phyloP scores from a whole-genome alignment of 2,888 invertebrate species.

The Amiota mariae region DNA sequence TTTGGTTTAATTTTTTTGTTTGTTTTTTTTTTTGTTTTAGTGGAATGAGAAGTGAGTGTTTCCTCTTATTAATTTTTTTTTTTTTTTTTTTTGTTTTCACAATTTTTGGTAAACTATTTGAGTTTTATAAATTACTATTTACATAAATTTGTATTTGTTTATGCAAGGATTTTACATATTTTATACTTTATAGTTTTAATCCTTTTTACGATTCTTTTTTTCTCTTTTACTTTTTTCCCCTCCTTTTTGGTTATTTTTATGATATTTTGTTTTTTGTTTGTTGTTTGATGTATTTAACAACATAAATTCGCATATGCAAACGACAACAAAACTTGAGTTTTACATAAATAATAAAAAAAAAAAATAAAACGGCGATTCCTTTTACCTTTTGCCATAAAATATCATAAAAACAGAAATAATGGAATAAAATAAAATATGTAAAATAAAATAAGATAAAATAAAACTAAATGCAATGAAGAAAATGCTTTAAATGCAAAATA shows the following conservation, averaged over 20 bases:
- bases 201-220: neutral
- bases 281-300: constrained; percentile 12
- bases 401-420: neutral
- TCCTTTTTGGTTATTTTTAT: no score
- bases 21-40: no score
- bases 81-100: neutral
- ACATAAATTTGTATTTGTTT: constrained; percentile 41
- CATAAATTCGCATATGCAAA: constrained; percentile 20
- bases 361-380: no score
- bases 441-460: neutral
- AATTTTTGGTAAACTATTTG: constrained; percentile 31
- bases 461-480: constrained; percentile 28
- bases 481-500: constrained; percentile 22
- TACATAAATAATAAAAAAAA: neutral
- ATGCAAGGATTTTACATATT: constrained; percentile 18
- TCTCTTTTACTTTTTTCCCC: neutral
- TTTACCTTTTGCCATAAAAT: neutral
- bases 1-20: no score
- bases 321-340: neutral
- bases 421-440: neutral
- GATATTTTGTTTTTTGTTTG: neutral
- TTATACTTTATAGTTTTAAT: constrained; percentile 17
- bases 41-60: no score
- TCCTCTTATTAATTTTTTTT: no score
- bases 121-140: constrained; percentile 63